A percentile compares a stretch with the other conserved stretches of the same genome.
These are phyloP conservation scores for Lasioglossum baleicum DNA, from an alignment of 1,140 invertebrate genomes.

Conservation along the genomic window DNA sequence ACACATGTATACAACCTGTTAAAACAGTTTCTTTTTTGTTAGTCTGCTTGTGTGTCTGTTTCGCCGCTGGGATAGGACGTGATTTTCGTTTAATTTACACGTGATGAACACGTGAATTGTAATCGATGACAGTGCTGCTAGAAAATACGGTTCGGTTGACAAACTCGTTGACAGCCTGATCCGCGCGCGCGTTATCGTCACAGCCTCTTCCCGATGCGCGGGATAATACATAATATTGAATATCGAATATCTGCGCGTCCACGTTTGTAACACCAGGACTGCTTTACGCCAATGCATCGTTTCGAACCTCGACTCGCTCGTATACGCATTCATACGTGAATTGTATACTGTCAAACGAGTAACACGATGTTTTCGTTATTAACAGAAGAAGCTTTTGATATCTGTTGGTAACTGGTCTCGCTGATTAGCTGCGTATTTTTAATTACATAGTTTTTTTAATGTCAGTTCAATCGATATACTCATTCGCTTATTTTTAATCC, in stretches of 20 bases:
- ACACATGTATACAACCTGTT: no score
- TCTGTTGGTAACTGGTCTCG: background rate
- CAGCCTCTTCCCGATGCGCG: background rate
- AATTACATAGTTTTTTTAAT: constrained; percentile 31
- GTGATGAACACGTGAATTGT: constrained; percentile 36
- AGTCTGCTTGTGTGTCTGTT: no score
- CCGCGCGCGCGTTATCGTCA: background rate
- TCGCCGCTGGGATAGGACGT: background rate
- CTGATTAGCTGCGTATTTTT: constrained; percentile 33
- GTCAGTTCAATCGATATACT: constrained; percentile 36
- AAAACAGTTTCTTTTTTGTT: no score
- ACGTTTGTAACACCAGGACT: background rate
- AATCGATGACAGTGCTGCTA: constrained; percentile 12
- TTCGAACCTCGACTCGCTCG: background rate
- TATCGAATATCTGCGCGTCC: background rate
- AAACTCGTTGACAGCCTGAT: background rate
- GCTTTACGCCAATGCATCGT: background rate
- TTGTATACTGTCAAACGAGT: background rate
- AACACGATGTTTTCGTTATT: background rate
- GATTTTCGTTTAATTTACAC: constrained; percentile 21
- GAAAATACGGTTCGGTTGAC: background rate
- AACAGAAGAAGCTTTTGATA: no score
- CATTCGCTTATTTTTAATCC: constrained; percentile 43
- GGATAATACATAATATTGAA: background rate
- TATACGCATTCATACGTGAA: background rate